These are phyloP conservation scores for Dinothrombium tinctorium DNA, from an alignment of 1,140 invertebrate genomes.

Conservation along the genomic window DNA sequence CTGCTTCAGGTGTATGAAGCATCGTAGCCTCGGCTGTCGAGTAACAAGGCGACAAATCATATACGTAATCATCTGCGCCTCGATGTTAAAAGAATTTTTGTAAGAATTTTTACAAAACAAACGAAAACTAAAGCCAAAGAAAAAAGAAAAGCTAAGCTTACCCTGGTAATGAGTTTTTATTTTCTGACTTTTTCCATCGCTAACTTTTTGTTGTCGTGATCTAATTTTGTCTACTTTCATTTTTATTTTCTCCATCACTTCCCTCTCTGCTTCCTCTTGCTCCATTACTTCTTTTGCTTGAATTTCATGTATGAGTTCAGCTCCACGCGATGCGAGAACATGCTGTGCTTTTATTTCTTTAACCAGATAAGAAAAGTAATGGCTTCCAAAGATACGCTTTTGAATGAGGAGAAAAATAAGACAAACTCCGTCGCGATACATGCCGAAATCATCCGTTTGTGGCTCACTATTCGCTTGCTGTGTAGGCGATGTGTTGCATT, in stretches of 20 bases:
- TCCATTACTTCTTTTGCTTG: constrained; percentile 60
- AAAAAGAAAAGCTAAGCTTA: constrained; percentile 26
- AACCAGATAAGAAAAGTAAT: constrained; percentile 87
- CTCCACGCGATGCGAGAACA: constrained; percentile 70
- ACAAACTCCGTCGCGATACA: constrained; percentile 84
- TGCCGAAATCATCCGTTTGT: no score
- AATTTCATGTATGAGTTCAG: constrained; percentile 73
- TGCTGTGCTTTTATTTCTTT: constrained; percentile 81
- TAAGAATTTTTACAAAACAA: not conserved
- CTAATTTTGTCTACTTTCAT: constrained; percentile 90
- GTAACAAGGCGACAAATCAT: constrained; percentile 9
- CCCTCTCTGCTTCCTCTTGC: constrained; percentile 59
- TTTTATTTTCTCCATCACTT: constrained; percentile 76
- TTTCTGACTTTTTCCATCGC: constrained; percentile 27
- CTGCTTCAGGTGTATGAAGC: constrained; percentile 5
- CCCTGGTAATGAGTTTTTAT: constrained; percentile 12
- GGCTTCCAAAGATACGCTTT: constrained; percentile 66
- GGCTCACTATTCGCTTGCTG: constrained; percentile 32
- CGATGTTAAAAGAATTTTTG: not conserved
- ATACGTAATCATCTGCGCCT: constrained; percentile 5
- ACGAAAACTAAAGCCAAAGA: not conserved
- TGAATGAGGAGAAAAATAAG: constrained; percentile 79
- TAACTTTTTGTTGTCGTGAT: constrained; percentile 50
- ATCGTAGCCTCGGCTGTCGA: constrained; percentile 8
- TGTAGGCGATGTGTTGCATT: not conserved